Percentiles rank a stretch among this genome's conserved stretches.
phyloP scores from a whole-genome alignment of 2,888 invertebrate genomes.

The Aleiodes alternator region DNA sequence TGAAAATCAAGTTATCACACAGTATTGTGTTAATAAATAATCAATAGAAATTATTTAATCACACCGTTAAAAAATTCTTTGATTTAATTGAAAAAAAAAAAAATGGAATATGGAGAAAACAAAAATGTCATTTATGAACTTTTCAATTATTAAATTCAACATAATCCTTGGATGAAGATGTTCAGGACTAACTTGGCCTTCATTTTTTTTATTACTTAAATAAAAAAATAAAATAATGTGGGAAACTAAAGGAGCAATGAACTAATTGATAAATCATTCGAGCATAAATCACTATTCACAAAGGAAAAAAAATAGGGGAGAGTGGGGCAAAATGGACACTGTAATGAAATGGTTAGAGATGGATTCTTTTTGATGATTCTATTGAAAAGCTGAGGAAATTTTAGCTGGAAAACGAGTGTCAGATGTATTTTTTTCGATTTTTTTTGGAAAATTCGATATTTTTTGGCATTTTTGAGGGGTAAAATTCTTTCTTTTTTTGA shows the following conservation, averaged over 20 bases:
- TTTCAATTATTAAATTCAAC: background rate
- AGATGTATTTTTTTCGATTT: no score
- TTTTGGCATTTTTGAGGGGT: no score
- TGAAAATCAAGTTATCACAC: conserved; percentile 19
- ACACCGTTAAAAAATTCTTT: conserved; percentile 7
- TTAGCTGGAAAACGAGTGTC: no score
- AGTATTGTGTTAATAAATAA: conserved; percentile 15
- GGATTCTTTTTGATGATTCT: no score
- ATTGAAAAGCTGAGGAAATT: no score
- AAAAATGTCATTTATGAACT: background rate
- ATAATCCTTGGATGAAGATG: conserved; percentile 8
- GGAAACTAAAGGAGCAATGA: background rate
- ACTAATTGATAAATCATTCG: conserved; percentile 22
- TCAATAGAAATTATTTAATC: conserved; percentile 15
- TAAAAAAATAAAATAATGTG: conserved; percentile 3
- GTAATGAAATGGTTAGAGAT: no score
- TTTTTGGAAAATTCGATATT: no score
- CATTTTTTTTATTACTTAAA: background rate
- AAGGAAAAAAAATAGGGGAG: conserved; percentile 10
- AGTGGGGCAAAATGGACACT: no score
- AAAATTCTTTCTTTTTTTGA: no score
- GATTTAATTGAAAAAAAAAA: conserved; percentile 5
- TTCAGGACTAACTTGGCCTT: conserved; percentile 32
- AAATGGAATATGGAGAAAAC: background rate
- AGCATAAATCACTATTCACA: conserved; percentile 10